These are phyloP conservation scores for Drosophila kepulauana DNA, from an alignment of 1,140 invertebrate genomes.

Conservation along the genomic window DNA sequence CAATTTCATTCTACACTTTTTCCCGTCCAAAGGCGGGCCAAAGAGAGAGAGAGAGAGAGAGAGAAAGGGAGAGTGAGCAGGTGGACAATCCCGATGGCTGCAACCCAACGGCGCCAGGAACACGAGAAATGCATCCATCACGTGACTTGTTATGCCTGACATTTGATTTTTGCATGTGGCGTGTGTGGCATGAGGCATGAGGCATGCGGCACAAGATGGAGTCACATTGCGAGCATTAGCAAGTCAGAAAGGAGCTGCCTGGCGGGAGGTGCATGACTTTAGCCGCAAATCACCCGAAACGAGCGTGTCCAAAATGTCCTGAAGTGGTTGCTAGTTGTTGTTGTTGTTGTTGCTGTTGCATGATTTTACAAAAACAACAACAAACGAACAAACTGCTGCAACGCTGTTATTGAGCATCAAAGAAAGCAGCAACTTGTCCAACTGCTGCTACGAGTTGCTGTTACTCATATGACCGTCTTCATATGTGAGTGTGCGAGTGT, in stretches of 20 bases:
- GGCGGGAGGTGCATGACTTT: conserved; percentile 10
- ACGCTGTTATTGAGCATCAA: conserved; percentile 18
- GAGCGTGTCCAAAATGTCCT: conserved; percentile 45
- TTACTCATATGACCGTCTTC: conserved; percentile 17
- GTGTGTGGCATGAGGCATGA: neutral
- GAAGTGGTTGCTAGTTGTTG: conserved; percentile 5
- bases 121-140: conserved; percentile 63
- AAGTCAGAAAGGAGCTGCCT: neutral
- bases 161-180: conserved; percentile 56
- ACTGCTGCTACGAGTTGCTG: conserved; percentile 9
- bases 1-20: conserved; percentile 33
- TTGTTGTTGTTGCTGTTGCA: conserved; percentile 42
- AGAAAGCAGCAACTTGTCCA: conserved; percentile 24
- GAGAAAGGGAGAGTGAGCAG: neutral
- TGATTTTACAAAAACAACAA: conserved; percentile 38
- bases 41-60: neutral
- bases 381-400: conserved; percentile 14
- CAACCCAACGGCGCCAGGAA: conserved; percentile 10
- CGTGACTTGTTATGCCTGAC: conserved; percentile 55
- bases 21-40: neutral
- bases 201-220: conserved; percentile 18
- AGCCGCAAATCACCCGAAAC: conserved; percentile 56
- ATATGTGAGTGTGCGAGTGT: neutral
- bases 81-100: neutral
- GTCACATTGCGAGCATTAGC: neutral